Evolutionary conservation across 2,113 vertebrate species (phyloP).

Genomic region (rat (Rattus norvegicus)): GRCr8 NC_086024.1:145916001-145916500

Average conservation of each 20-base stretch:
- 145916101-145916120: not conserved
- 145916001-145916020: not conserved
- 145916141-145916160: not conserved
- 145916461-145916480: not conserved
- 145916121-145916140: not conserved
- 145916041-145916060: not conserved
- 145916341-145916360: not conserved
- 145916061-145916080: not conserved
- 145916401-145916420: not conserved
- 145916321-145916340: not conserved
- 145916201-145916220: no score
- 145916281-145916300: not conserved
- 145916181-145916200: no score
- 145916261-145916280: no score
- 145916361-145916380: conserved; percentile 24
- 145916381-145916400: not conserved
- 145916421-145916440: not conserved
- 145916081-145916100: not conserved
- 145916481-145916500: conserved; percentile 40
- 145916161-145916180: not conserved
- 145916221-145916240: no score
- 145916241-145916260: no score
- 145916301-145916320: not conserved
- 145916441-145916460: not conserved
- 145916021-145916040: not conserved